Evolutionary conservation across 2,797 vertebrate species (phyloP), one percentile per base, ranked within the genome.

Genomic region (Sciurus carolinensis): DNA sequence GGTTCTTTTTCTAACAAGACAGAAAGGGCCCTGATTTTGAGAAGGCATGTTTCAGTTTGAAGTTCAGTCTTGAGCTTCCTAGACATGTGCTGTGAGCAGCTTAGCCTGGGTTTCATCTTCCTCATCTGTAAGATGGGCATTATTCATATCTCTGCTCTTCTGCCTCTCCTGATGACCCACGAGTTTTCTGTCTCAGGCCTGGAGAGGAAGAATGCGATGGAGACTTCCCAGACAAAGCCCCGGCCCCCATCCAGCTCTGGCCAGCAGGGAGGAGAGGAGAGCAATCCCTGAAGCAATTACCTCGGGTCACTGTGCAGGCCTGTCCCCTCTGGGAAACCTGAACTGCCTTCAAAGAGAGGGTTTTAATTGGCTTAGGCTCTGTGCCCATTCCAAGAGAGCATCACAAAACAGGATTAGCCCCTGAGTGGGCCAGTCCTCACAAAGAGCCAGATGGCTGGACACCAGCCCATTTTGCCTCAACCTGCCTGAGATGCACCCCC

Each of bases 351-450:
- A 98, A 98, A 98, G 98, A 95, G 76, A 5, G 5, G 91, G n/a
- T 96, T 98, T 98, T 98, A 98, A 98, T 98, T 98, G 98, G 96
- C 92, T 98, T 96, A 79, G 96, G 95, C 96, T 95, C 97, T 85
- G 92, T 96, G 96, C 85, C 97, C 81, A 54, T 62, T 92, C 93
- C 72, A 93, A 36, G 89, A 66, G 77, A 97, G 80, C 97, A 94
- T 97, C 96, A 97, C 97, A 92, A 95, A 98, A 97, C 89, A 54
- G 86, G 95, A 97, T 98, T 97, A 98, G 64, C 87, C 94, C 92
- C 94, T 82, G 81, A 95, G 93, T 94, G 95, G 90, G 69, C 47
- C n/a, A 33, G 92, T 64, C 20, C 73, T 39, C 73, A 44, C 36
- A 54, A n/a, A 33, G 12, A 84, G 50, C 71, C 83, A 93, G 71